Conservation (phyloP, 2,888 invertebrate genomes). For the Hypomecis punctinalis region DNA sequence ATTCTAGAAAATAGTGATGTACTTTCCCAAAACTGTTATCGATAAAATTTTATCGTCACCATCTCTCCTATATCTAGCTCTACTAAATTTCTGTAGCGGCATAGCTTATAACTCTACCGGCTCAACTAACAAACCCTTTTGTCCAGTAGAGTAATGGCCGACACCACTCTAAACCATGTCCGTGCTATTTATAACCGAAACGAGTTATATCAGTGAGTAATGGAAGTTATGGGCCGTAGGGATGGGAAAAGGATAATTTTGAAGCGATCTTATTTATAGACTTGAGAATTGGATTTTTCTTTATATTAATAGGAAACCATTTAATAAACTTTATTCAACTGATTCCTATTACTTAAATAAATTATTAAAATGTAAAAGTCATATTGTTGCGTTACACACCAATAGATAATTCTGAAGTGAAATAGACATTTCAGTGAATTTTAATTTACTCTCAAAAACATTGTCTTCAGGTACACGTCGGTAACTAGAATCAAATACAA, state of each 20-base stretch:
- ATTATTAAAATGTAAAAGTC: too few species aligned
- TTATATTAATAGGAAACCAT: too few species aligned
- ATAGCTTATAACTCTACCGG: constrained; percentile 57
- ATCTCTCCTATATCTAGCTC: constrained; percentile 20
- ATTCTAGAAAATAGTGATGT: constrained; percentile 6
- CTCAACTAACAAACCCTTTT: constrained; percentile 83
- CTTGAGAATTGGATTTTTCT: too few species aligned
- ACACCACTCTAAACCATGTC: constrained; percentile 75
- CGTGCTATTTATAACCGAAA: constrained; percentile 77
- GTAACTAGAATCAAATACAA: too few species aligned
- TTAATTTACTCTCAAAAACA: too few species aligned
- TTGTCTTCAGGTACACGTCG: too few species aligned
- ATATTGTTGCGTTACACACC: too few species aligned
- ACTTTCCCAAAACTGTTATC: background rate
- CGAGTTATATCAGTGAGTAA: constrained; percentile 80
- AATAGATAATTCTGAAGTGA: too few species aligned
- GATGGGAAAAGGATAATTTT: constrained; percentile 18
- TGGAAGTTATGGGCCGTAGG: constrained; percentile 71
- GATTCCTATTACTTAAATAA: too few species aligned
- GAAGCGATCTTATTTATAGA: background rate
- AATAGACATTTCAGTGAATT: too few species aligned
- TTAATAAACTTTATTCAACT: too few species aligned
- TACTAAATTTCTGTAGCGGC: constrained; percentile 40
- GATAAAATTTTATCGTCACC: background rate
- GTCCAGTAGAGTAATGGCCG: constrained; percentile 70